A percentile compares a stretch with the other conserved stretches of the same genome.
Conservation (phyloP, 2,113 vertebrate species). For the Edolisoma coerulescens region DNA sequence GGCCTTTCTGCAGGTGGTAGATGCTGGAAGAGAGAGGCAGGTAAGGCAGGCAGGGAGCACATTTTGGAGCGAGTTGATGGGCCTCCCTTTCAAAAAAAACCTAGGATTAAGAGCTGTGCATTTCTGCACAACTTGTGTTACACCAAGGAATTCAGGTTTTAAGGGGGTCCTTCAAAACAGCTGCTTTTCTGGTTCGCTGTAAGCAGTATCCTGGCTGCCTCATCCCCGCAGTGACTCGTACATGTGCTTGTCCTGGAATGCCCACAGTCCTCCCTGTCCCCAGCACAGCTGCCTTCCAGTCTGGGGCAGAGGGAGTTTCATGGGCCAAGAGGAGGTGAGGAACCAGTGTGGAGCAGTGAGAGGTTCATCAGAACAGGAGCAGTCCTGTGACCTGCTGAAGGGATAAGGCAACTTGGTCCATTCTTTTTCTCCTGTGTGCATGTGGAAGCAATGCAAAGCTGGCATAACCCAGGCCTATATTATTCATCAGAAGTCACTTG, state of each 20-base stretch:
- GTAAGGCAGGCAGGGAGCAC: not conserved
- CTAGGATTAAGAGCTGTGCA: not conserved
- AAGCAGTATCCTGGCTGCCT: not conserved
- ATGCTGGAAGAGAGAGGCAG: not conserved
- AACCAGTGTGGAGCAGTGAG: accelerated
- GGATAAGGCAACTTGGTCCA: not conserved
- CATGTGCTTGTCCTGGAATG: not conserved
- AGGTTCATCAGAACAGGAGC: not conserved
- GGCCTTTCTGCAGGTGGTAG: not conserved
- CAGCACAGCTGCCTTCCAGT: not conserved
- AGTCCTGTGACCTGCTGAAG: not conserved
- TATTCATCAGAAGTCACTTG: not conserved
- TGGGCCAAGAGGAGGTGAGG: not conserved
- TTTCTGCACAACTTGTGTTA: not conserved
- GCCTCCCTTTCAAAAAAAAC: not conserved
- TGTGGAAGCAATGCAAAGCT: not conserved
- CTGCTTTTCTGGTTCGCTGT: not conserved
- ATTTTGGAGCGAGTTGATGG: not conserved
- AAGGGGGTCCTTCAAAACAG: not conserved
- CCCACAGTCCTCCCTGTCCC: not conserved
- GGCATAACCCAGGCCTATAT: not conserved
- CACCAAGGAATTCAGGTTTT: not conserved
- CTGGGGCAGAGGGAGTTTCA: not conserved
- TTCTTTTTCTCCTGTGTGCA: not conserved
- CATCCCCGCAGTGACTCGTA: not conserved